Evolutionary conservation across 1,140 invertebrate genomes (phyloP).

Genomic region (Dinoponera quadriceps): DNA sequence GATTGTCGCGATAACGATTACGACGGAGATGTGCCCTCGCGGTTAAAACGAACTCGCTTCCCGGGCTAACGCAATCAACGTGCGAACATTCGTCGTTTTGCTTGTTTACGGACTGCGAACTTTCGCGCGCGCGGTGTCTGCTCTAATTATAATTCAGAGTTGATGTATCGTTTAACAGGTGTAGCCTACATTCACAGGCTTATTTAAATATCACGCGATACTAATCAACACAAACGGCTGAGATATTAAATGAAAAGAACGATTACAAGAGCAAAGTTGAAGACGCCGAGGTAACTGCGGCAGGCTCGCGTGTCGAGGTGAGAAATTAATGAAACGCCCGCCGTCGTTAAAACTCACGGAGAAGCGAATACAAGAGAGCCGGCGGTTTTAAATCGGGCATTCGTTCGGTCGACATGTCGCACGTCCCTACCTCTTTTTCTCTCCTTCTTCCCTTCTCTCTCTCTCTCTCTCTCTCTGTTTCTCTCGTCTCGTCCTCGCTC

Average conservation of each 20-base stretch:
- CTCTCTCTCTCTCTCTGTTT: not conserved
- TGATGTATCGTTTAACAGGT: slow-evolving; percentile 10
- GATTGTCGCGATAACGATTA: slow-evolving; percentile 10
- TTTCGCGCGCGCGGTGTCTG: not conserved
- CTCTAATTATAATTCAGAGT: not conserved
- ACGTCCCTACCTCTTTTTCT: not conserved
- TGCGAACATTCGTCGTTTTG: not conserved
- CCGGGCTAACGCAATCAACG: not conserved
- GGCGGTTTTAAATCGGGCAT: slow-evolving; percentile 52
- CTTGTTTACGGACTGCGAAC: not conserved
- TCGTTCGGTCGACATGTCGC: slow-evolving; percentile 48
- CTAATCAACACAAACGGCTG: slow-evolving; percentile 26
- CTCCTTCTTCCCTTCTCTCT: not conserved
- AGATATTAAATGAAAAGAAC: slow-evolving; percentile 49
- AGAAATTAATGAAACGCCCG: slow-evolving; percentile 52
- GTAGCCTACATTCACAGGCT: not conserved
- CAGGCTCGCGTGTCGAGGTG: slow-evolving; percentile 28
- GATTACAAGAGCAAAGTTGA: slow-evolving; percentile 48
- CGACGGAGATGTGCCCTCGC: not conserved
- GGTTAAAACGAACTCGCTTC: not conserved
- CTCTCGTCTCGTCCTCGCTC: not conserved
- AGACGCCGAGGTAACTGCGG: slow-evolving; percentile 31
- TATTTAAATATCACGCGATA: slow-evolving; percentile 41
- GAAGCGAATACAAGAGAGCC: not conserved
- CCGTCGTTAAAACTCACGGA: slow-evolving; percentile 25